Base-by-base conservation (phyloP, 1,140 invertebrate species). In the Euschistus heros region DNA sequence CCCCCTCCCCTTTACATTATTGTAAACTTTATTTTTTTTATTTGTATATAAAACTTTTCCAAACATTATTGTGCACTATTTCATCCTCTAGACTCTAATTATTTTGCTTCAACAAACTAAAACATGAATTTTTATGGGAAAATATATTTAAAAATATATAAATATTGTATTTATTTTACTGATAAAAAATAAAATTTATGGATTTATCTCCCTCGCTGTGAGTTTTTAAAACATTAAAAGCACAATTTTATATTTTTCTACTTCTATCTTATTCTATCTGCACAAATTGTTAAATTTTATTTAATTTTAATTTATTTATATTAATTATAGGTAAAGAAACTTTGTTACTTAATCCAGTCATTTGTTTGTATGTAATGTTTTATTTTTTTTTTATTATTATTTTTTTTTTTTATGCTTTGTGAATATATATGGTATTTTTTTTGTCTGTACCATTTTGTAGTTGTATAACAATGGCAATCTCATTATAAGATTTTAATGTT, bases 401-500 rank as follows among this genome's bases (percentile, higher is more conserved):
- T n/a, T n/a, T 30, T 47, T 47, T 3, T 47, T 50, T 57, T 26
- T 57, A 22, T 66, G 61, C 59, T 66, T 60, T 59, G 59, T 55
- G 46, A 66, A 64, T 64, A 62, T 54, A 60, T 64, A 61, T 61
- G 65, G 66, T 62, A 54, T 66, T 61, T 63, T 62, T 50, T 63
- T 46, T 65, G 50, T 64, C 63, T 59, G 59, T 65, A 62, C 64
- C 50, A 66, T 24, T 46, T 68, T 64, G 42, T 27, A 44, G 63
- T 62, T 68, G 60, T 68, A 61, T 63, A 55, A 68, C 54, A 55
- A 54, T 68, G 67, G 67, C 67, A 68, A 68, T 68, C 67, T 68
- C 62, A 68, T 52, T 66, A 68, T 68, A 68, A 68, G 37, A 67
- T 67, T 69, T 69, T 52, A 64, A 69, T 69, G 65, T 68, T 68